Evolutionary conservation across 2,113 vertebrate genomes (phyloP).

Genomic region (Coracopsis vasa): DNA sequence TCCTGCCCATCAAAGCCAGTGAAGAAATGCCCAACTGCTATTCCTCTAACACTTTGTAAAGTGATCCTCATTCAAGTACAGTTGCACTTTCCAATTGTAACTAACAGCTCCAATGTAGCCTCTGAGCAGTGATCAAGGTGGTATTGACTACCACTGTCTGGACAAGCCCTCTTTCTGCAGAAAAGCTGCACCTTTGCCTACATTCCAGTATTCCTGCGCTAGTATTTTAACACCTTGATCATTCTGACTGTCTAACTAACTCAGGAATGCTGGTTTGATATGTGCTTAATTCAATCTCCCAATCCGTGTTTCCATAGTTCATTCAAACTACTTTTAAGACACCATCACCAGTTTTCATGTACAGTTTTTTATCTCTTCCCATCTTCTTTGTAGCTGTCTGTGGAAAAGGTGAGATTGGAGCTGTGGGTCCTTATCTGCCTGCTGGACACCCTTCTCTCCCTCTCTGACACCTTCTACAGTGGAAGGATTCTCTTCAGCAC

Average conservation of each 20-base stretch:
- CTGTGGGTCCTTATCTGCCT: neutral
- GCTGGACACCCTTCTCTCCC: neutral
- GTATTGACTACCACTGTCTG: too few species aligned
- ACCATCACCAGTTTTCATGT: neutral
- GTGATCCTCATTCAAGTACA: neutral
- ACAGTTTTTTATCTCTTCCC: neutral
- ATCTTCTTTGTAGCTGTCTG: neutral
- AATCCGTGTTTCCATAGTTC: neutral
- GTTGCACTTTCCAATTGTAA: neutral
- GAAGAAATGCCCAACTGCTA: neutral
- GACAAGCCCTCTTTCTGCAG: accelerated
- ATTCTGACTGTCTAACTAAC: neutral
- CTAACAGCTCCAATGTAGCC: neutral
- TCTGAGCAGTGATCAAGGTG: neutral
- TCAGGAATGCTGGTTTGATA: neutral
- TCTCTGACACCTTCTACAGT: neutral
- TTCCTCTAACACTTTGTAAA: neutral
- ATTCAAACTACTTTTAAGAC: neutral
- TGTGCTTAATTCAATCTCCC: neutral
- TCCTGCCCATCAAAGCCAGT: accelerated
- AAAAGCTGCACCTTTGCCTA: neutral
- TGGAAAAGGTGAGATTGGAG: neutral
- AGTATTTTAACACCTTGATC: neutral
- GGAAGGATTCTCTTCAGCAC: neutral
- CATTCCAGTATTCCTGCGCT: neutral